Evolutionary conservation across 2,888 invertebrate genomes (phyloP), one percentile per base, ranked within the genome.

Genomic region (Plutella xylostella): DNA sequence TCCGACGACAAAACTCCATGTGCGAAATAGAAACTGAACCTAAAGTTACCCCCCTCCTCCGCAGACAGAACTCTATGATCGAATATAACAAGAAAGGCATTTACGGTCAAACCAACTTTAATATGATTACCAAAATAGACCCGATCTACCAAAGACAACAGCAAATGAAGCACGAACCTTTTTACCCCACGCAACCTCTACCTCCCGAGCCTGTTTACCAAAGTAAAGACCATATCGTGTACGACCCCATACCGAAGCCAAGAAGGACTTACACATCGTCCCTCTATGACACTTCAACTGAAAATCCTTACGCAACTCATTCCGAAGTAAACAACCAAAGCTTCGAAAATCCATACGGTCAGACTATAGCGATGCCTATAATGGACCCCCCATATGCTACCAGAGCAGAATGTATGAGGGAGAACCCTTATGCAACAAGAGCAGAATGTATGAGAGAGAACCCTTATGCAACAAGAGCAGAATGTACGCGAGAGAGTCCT

Each of bases 101-200:
- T 55, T 83, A 82, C 58, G 79, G 79, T 50, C 80, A 79, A 47
- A 68, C 70, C 53, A 78, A 65, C 68, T 85, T 82, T 70, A 85
- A 85, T 61, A 72, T 85, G 77, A 85, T 85, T 56, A 85, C 85
- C 65, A 83, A 83, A 73, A 85, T 85, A 71, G 85, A 85, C 57
- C 85, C 85, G 37, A 78, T 85, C 57, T 85, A 85, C 79, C 85
- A 85, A 80, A 79, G 84, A 72, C 78, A 76, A 47, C 77, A 79
- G 51, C 82, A 83, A 64, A 68, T 64, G 46, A 80, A 78, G 60
- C 83, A 84, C 47, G 84, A 85, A 70, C 79, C 80, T 17, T 84
- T 84, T 61, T 76, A 77, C 52, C 84, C 84, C 41, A 72, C 79
- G 41, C 83, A 82, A 68, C 78, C 82, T 37, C 67, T 82, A 80